Evolutionary conservation across 2,797 vertebrate species (phyloP), one percentile per base, ranked within the genome.

Genomic region (Meriones psammophilus): DNA sequence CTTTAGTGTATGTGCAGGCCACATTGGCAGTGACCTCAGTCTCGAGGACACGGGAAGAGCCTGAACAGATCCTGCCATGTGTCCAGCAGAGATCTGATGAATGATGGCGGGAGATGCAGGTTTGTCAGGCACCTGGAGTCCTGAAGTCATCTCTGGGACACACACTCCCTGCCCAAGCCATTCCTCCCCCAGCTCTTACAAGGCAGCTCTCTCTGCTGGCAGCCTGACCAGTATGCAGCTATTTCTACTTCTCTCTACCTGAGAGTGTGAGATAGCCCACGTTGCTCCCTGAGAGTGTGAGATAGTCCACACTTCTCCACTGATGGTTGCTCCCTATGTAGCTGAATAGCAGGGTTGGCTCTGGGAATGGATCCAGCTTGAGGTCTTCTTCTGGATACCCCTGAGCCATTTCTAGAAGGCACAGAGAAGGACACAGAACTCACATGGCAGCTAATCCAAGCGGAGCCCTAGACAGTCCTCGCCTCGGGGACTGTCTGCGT

Each of bases 1-100:
- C 50, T 12, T 1, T 56, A 30, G 46, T 60, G 39, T 88, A 24
- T 64, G 33, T 15, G 0, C 4, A 0, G 0, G 1, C 0, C 15
- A 0, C 60, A 2, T 77, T 50, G 22, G 50, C 42, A 62, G 33
- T 8, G 13, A 5, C 46, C 22, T 17, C 87, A 88, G 0, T 22
- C 30, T n/a, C 22, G 2, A 8, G 50, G 4, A 2, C 14, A 5
- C 18, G 2, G 8, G 13, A 68, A 66, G 91, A 39, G n/a, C 39
- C 92, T 87, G 7, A 42, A 2, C 15, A 22, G n/a, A 84, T n/a
- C 66, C n/a, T 0, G 39, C 36, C 4, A 2, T 20, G 3, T 30
- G 4, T 56, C 30, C 3, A 28, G 78, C 69, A 9, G 10, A 36
- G 56, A 26, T 7, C 62, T 0, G 39, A 24, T 9, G 58, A 15